Evolutionary conservation across 2,113 vertebrate species (phyloP), one percentile per base, ranked within the genome.

Genomic region (Dasyornis broadbenti): DNA sequence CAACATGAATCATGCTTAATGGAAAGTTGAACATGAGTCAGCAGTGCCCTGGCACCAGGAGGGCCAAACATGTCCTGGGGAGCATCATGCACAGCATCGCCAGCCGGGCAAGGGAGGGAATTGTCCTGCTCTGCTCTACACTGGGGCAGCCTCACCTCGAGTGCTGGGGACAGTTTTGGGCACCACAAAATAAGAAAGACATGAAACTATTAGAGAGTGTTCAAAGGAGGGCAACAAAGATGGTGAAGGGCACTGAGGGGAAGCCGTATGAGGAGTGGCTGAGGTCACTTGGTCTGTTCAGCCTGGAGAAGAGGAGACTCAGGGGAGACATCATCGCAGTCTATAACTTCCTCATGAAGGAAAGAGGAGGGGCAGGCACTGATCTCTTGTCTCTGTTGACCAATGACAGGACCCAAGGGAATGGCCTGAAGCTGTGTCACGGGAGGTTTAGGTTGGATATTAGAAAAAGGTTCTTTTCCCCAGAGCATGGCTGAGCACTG

Each of bases 71-170:
- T 45, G 33, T 24, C 22, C 23, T 28, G 45, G 5, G 26, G 24
- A 2, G 2, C 18, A 68, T 44, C 45, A 68, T 61, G 37, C 17
- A 2, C 44, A 60, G 39, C 54, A 53, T 78, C 0, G 0, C 7
- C 53, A 77, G 33, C 12, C 0, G 0, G 54, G 33, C 63, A 53
- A 53, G 8, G 39, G 27, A 45, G 8, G 44, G 35, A 12, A 61
- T 61, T 61, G 28, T 78, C 33, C 84, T 5, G 6, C 33, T 23
- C 45, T 69, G 72, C 22, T 52, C 63, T 69, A 54, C 2, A 0
- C 45, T 45, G 39, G 33, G 33, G 23, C 0, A 0, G 33, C 12
- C 9, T 61, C 54, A 28, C 3, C 19, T 53, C 0, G 0, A n/a
- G n/a, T n/a, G 5, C 10, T 45, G 28, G 28, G 27, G 15, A 15